phyloP scores from a whole-genome alignment of 2,888 invertebrate species.

The Hyles lineata region DNA sequence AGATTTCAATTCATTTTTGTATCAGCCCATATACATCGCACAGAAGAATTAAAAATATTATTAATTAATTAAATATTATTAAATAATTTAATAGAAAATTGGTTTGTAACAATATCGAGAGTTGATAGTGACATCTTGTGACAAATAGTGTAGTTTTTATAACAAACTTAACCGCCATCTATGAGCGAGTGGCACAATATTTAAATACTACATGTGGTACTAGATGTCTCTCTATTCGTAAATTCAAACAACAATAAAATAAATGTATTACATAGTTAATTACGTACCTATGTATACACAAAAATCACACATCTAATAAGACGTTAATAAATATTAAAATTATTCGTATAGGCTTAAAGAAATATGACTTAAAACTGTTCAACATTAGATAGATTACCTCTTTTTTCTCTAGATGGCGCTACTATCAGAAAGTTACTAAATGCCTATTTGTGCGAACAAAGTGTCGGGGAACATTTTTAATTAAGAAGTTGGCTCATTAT shows the following conservation, averaged over 20 bases:
- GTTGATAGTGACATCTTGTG: neutral
- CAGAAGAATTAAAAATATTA: too few relatives aligned
- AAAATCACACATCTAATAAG: too few relatives aligned
- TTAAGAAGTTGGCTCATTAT: conserved; percentile 31
- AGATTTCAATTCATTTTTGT: too few relatives aligned
- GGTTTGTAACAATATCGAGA: too few relatives aligned
- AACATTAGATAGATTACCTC: neutral
- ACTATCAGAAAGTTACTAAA: neutral
- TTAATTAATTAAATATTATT: too few relatives aligned
- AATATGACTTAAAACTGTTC: neutral
- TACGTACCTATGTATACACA: too few relatives aligned
- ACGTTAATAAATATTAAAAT: too few relatives aligned
- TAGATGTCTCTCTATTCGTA: neutral
- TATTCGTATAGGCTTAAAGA: neutral
- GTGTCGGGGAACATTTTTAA: conserved; percentile 29
- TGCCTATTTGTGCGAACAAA: conserved; percentile 11
- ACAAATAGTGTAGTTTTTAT: neutral
- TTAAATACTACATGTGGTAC: neutral
- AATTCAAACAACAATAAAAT: neutral
- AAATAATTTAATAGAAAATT: too few relatives aligned
- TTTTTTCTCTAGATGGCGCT: conserved; percentile 13
- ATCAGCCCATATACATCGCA: too few relatives aligned
- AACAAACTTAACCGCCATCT: neutral
- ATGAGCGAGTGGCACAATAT: neutral
- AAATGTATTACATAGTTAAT: neutral